Base-by-base conservation (phyloP, 2,888 invertebrate genomes). In the Eristalis tenax region DNA sequence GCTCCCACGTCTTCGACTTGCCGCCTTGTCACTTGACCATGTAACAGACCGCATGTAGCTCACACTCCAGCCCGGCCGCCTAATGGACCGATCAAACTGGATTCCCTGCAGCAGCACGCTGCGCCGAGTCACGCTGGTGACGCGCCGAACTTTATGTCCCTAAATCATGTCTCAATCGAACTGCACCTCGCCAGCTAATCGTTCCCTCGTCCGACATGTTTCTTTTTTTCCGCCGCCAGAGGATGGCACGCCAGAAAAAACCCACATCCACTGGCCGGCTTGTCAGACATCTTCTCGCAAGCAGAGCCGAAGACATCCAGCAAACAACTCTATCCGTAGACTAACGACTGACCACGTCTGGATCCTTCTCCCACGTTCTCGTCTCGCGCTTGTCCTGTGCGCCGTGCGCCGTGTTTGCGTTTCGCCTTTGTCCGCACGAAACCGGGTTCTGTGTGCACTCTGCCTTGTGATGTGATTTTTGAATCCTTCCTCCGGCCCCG, bases 301-400 rank as follows among this genome's bases (percentile, higher is more conserved):
- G 59, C 74, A 61, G 35, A 35, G 15, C 13, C 38, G 65, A 50
- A 61, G 56, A 38, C 18, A 75, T 32, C n/a, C 50, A n/a, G 13
- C 32, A 70, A 75, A 81, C 84, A 84, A 84, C 80, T 84, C 66
- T 84, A 81, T 76, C 76, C 76, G 61, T 66, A 66, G 65, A 71
- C 80, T 76, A 81, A 84, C 84, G 70, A 81, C 38, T 66, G 78
- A 73, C 83, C 63, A 73, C 71, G 83, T 71, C 80, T 80, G 74
- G 43, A 61, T 79, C 74, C 79, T 83, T 69, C 80, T 84, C 84
- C 84, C 75, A 75, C 80, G 80, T 80, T 76, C 38, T 66, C 26
- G 80, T 61, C 65, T 64, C 66, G 73, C 71, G 77, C 77, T 78
- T 79, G 64, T 83, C 63, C 79, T 64, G 71, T 32, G 15, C 38